Evolutionary conservation across 2,113 vertebrate genomes (phyloP), one percentile per base, ranked within the genome.

Genomic region (Cyphomyrus discorhynchus): DNA sequence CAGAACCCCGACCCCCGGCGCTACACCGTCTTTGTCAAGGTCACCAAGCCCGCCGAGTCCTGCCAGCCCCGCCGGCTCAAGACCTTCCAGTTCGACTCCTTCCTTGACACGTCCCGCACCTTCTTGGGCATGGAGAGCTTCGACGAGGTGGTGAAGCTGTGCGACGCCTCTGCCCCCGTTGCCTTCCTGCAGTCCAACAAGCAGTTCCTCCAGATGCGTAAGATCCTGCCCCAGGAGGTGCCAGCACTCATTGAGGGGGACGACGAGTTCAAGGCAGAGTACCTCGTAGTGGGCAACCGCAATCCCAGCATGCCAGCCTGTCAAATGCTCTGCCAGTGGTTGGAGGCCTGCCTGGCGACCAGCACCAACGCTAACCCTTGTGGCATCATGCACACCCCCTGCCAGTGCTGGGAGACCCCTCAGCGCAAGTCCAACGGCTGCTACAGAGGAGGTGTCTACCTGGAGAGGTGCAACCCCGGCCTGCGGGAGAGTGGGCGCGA

Each of bases 61-160:
- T 99, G 98, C 91, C 89, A 91, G 0, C 94, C 97, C 11, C 96
- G 96, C 85, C 96, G 97, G 93, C 95, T 99, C 92, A 97, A 95
- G 87, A 98, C 98, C 93, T 99, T 98, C 95, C 98, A 99, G 93
- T 99, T 98, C 0, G 98, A 99, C 95, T 99, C 98, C 24, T 99
- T 99, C 94, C 96, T 99, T 90, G 98, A 98, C 95, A 98, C 98
- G 50, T 99, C 98, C 0, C 97, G 98, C 91, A 99, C 98, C 91
- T 99, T 98, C 96, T 93, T 99, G 97, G 98, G 98, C 42, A 97
- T 99, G 97, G 98, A 99, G 95, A 98, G 98, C 94, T 99, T 99
- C 0, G 98, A 99, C 0, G 98, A 99, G 11, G 97, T 96, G 1
- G 92, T 98, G 53, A 95, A 96, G 90, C 95, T 98, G 93, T 98